Evolutionary conservation across 2,797 vertebrate genomes (phyloP).

Genomic region (Eulemur rubriventer): DNA sequence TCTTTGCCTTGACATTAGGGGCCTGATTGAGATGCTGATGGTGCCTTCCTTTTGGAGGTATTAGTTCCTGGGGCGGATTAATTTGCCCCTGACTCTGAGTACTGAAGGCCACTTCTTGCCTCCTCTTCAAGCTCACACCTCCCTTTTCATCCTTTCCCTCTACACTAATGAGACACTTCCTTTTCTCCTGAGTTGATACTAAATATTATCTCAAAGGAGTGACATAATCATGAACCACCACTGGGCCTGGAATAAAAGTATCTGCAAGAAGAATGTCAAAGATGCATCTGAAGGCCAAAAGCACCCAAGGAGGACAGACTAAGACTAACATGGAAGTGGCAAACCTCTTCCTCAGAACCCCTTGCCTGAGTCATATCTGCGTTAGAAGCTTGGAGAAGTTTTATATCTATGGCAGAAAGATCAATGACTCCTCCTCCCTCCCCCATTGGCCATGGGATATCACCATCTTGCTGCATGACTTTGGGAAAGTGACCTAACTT

Average conservation of each 20-base stretch:
- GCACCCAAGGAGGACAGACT: not conserved
- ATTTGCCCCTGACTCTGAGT: constrained; percentile 27
- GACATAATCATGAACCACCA: not conserved
- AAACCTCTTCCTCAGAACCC: not conserved
- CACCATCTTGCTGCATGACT: not conserved
- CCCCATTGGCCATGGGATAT: not conserved
- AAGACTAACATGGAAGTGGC: not conserved
- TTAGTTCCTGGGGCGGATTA: not conserved
- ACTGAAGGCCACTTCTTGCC: not conserved
- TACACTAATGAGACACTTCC: not conserved
- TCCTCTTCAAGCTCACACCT: not conserved
- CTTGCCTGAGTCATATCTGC: not conserved
- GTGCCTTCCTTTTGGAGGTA: not conserved
- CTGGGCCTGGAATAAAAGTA: constrained; percentile 38
- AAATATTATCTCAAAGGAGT: not conserved
- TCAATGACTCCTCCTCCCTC: not conserved
- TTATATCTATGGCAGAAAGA: not conserved
- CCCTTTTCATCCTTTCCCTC: not conserved
- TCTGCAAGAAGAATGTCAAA: constrained; percentile 5
- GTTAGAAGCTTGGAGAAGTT: not conserved
- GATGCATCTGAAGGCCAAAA: not conserved
- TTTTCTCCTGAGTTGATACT: constrained; percentile 8
- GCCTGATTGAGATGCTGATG: not conserved
- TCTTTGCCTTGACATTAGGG: not conserved
- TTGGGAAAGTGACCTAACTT: constrained; percentile 9